Base-by-base conservation (phyloP, 2,888 invertebrate species). In the Argyresthia albistria region DNA sequence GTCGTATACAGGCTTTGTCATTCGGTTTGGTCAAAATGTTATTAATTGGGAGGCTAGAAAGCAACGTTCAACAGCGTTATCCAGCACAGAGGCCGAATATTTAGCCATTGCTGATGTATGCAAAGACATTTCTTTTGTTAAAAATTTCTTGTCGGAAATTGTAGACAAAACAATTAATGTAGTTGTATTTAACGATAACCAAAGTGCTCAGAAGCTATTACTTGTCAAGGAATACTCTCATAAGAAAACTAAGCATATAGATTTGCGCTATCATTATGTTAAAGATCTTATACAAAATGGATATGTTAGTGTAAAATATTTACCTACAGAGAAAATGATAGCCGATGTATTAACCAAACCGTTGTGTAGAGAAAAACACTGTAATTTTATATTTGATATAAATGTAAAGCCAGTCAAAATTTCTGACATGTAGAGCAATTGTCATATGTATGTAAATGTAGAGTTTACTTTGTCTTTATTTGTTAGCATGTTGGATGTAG, bases 11-110 rank as follows among this genome's bases (percentile, higher is more conserved):
- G 61, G 62, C 1, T 61, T 54, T 54, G 39, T 55, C 0, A 11
- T 58, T 12, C 57, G 55, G 49, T 8, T 60, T 2, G 55, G 56
- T 12, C 14, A 47, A 9, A 12, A 35, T 51, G 8, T 35, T 0
- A 47, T 62, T 11, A 49, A 46, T 12, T 61, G 59, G 59, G 59
- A 60, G 46, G 45, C 54, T 8, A 42, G 56, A 0, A 63, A 61
- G 25, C 61, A 61, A 25, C 12, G 45, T 12, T 53, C 46, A 45
- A 55, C 57, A 0, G 59, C 59, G 1, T 15, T 59, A 0, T 58
- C 57, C 1, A 60, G 59, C 35, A 60, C 59, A 1, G 61, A 63
- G 9, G 58, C 60, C 4, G 61, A 60, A 47, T 63, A 60, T 48
- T 10, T 59, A 11, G 57, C 55, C 1, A 50, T 60, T 7, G 43